A percentile compares a stretch with the other conserved stretches of the same genome.
Evolutionary conservation across 2,113 vertebrate genomes (phyloP).

Genomic region (Baryphthengus martii): DNA sequence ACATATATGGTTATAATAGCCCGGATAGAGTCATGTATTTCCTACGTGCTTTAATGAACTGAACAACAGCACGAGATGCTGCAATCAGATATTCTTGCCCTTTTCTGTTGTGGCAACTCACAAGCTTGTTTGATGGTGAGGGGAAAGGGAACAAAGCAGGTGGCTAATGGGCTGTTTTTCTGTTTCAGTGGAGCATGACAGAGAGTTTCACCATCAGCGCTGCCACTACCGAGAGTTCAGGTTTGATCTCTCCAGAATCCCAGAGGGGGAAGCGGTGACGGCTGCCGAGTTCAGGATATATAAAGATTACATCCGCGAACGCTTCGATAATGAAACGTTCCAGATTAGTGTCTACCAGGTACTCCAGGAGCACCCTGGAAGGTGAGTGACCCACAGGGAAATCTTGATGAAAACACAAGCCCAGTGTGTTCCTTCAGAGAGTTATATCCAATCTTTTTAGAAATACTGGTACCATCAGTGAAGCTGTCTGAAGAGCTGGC

Average conservation of each 20-base stretch:
- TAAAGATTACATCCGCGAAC: slow-evolving; percentile 86
- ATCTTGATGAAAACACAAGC: accelerated
- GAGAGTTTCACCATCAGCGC: slow-evolving; percentile 81
- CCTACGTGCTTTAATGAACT: neutral
- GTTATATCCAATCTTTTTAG: accelerated
- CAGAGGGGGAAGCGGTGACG: slow-evolving; percentile 88
- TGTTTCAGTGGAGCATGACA: slow-evolving; percentile 84
- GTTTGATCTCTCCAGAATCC: slow-evolving; percentile 93
- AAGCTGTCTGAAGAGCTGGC: neutral
- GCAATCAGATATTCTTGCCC: slow-evolving; percentile 51
- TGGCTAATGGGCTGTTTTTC: slow-evolving; percentile 52
- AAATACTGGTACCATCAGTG: neutral
- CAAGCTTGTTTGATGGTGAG: neutral
- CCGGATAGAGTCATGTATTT: neutral
- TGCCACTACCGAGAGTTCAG: slow-evolving; percentile 86
- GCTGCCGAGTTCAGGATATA: slow-evolving; percentile 94
- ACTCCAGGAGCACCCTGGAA: slow-evolving; percentile 80
- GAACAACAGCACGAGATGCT: neutral
- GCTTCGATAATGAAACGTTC: slow-evolving; percentile 88
- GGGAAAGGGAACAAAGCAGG: slow-evolving; percentile 44
- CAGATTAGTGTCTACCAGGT: slow-evolving; percentile 90
- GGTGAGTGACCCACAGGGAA: slow-evolving; percentile 68
- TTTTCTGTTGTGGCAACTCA: neutral
- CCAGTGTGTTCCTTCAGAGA: neutral
- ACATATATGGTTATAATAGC: neutral